A percentile compares a stretch with the other conserved stretches of the same genome.
phyloP scores from a whole-genome alignment of 1,140 invertebrate genomes.

The Drosophila saltans region DNA sequence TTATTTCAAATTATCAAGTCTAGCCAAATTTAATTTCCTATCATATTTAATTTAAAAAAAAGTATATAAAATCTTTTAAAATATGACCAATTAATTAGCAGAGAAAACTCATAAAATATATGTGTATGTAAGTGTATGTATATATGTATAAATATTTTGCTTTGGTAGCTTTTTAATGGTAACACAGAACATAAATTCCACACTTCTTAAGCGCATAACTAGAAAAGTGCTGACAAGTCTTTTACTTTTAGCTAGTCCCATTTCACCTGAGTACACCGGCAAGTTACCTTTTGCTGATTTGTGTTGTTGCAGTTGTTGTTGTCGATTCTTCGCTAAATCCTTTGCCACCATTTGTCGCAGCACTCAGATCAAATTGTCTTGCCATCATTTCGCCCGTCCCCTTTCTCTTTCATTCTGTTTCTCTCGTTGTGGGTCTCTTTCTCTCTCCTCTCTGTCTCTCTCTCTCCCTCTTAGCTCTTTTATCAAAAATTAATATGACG shows the following conservation, averaged over 20 bases:
- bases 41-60: too few species aligned
- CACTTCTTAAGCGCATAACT: slow-evolving; percentile 28
- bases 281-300: slow-evolving; percentile 2
- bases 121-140: neutral
- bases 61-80: neutral
- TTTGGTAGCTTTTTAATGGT: slow-evolving; percentile 17
- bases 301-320: slow-evolving; percentile 16
- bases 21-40: too few species aligned
- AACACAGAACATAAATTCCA: neutral
- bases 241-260: slow-evolving; percentile 11
- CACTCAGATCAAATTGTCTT: slow-evolving; percentile 50
- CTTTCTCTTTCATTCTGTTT: neutral
- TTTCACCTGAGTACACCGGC: slow-evolving; percentile 7
- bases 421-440: neutral
- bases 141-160: neutral
- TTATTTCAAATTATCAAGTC: too few species aligned
- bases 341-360: slow-evolving; percentile 62
- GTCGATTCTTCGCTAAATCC: slow-evolving; percentile 53
- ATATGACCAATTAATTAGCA: neutral
- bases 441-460: neutral
- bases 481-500: slow-evolving; percentile 69
- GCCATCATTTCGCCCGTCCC: slow-evolving; percentile 3
- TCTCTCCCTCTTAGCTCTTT: slow-evolving; percentile 33
- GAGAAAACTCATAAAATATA: neutral
- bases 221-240: slow-evolving; percentile 17